Evolutionary conservation across 2,797 vertebrate species (phyloP).

Genomic region (Moxostoma hubbsi): DNA sequence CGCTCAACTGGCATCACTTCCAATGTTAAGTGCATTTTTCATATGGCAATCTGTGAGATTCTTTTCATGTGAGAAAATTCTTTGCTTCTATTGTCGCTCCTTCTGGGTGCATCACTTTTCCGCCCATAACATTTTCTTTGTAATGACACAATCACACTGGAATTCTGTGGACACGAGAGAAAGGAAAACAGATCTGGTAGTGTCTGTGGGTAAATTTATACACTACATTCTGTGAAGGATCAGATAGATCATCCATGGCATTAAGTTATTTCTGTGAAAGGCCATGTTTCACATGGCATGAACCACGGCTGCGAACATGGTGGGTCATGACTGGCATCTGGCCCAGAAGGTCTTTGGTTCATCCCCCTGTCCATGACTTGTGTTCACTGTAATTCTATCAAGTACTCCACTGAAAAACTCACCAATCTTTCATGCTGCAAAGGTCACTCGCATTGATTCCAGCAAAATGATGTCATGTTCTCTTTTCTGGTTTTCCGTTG

Average conservation of each 20-base stretch:
- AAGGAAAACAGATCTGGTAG: slow-evolving; percentile 49
- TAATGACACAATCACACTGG: slow-evolving; percentile 32
- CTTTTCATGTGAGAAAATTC: slow-evolving; percentile 41
- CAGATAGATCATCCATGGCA: slow-evolving; percentile 58
- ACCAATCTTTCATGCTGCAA: slow-evolving; percentile 61
- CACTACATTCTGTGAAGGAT: slow-evolving; percentile 16
- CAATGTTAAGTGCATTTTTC: slow-evolving; percentile 55
- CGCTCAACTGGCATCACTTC: slow-evolving; percentile 56
- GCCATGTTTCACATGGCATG: slow-evolving; percentile 44
- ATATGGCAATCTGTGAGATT: slow-evolving; percentile 54
- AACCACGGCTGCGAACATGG: slow-evolving; percentile 36
- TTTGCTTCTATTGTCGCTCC: neutral
- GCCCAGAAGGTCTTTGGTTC: slow-evolving; percentile 58
- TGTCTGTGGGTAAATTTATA: slow-evolving; percentile 51
- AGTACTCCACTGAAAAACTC: slow-evolving; percentile 40
- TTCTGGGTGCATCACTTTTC: neutral
- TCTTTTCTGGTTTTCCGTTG: slow-evolving; percentile 50
- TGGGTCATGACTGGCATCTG: slow-evolving; percentile 29
- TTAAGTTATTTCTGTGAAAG: slow-evolving; percentile 60
- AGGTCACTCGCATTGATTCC: slow-evolving; percentile 70
- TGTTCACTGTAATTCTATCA: slow-evolving; percentile 51
- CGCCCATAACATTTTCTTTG: slow-evolving; percentile 4
- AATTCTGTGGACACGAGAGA: neutral
- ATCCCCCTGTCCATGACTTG: slow-evolving; percentile 54
- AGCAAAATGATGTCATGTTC: slow-evolving; percentile 67